phyloP scores from a whole-genome alignment of 23 tunicate species.

The Trididemnum nubilum region DNA sequence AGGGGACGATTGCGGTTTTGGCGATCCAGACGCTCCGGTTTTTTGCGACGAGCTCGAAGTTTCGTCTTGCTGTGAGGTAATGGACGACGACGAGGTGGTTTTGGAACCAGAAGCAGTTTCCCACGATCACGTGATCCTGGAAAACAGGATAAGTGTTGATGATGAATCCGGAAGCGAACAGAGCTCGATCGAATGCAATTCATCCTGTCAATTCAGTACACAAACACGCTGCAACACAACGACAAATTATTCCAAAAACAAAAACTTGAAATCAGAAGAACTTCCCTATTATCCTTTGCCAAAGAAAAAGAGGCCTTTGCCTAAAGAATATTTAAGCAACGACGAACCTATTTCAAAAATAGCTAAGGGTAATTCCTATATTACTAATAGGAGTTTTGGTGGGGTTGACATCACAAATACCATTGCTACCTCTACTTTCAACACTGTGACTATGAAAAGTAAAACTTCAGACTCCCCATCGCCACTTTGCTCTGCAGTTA shows the following conservation, averaged over 20 bases:
- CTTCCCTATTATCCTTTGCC: slow-evolving; percentile 42
- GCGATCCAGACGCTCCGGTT: slow-evolving; percentile 20
- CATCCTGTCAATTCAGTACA: not conserved
- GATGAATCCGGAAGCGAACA: not conserved
- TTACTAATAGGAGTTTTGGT: not conserved
- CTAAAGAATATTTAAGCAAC: slow-evolving; percentile 55
- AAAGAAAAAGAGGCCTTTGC: slow-evolving; percentile 87
- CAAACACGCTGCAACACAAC: not conserved
- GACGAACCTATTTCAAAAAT: not conserved
- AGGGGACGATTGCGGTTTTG: too few relatives aligned
- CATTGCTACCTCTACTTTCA: slow-evolving; percentile 16
- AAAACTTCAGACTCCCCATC: too few relatives aligned
- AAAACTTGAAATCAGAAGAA: slow-evolving; percentile 12
- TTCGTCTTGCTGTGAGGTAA: slow-evolving; percentile 58
- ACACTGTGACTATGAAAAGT: slow-evolving; percentile 38
- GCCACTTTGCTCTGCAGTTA: slow-evolving; percentile 22
- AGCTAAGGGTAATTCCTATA: not conserved
- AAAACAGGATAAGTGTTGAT: not conserved
- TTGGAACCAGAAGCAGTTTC: not conserved
- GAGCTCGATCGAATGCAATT: not conserved
- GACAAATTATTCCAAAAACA: not conserved
- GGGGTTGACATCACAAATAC: not conserved
- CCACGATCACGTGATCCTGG: slow-evolving; percentile 7
- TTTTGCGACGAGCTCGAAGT: slow-evolving; percentile 58
- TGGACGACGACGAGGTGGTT: not conserved